Base-by-base conservation (phyloP, 2,888 invertebrate genomes). In the Parascotia fuliginaria region DNA sequence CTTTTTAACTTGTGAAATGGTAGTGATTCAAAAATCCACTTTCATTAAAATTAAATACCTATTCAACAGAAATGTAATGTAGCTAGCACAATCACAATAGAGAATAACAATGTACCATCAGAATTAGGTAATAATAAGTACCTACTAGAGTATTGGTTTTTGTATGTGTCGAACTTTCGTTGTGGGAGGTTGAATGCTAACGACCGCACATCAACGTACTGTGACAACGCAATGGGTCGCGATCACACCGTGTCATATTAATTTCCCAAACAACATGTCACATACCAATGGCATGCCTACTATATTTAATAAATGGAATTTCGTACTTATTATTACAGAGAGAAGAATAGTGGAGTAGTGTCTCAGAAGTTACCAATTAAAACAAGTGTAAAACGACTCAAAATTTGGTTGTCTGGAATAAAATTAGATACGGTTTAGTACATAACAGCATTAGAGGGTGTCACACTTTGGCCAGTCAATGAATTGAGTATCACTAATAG, bases 101-200 rank as follows among this genome's bases (percentile, higher is more conserved):
- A 9, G 24, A 3, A 24, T 24, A 24, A 7, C 3, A 6, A 24
- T 24, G 31, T 31, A 13, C 7, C 6, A 13, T 9, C 13, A 28
- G 11, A 33, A 33, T 24, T 31, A 24, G 13, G 28, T 41, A 32
- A 22, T 33, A 15, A 13, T 13, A n/a, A n/a, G n/a, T n/a, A n/a
- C n/a, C n/a, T n/a, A 29, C 9, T 1, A 19, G 43, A 9, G 6
- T 32, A 40, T 29, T 15, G 34, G 43, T 38, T 16, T 34, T 38
- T 9, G 29, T 44, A 49, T 52, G 55, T 62, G 59, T 62, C 71
- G 68, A 73, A 75, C 59, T 70, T 60, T 75, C 78, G 67, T 72
- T 69, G 81, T 77, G 81, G 81, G 82, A 72, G 83, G 68, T 64
- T 60, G 58, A 66, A 74, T 77, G 81, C 70, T 81, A 82, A 83